Conservation (phyloP, 92 coral and sea anemone species). For the Virgularia gustaviana region DNA sequence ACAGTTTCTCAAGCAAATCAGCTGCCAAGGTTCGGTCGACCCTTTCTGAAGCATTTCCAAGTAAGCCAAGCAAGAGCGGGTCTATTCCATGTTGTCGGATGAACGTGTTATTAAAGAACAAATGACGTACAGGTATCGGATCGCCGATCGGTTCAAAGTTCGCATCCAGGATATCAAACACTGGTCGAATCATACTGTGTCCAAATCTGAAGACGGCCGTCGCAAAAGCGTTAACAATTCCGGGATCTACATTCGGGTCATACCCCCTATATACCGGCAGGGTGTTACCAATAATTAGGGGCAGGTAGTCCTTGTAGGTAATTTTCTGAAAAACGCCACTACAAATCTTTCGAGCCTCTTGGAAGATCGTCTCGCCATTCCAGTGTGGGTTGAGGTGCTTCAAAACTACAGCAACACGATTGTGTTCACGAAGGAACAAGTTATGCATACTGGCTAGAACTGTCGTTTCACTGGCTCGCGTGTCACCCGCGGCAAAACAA, state of each 20-base stretch:
- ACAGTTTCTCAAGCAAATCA: slow-evolving; percentile 6
- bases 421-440: slow-evolving; percentile 25
- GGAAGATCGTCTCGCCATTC: slow-evolving; percentile 26
- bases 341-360: slow-evolving; percentile 11
- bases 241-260: slow-evolving; percentile 19
- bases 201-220: slow-evolving; percentile 32
- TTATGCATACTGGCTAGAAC: slow-evolving; percentile 10
- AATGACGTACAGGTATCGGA: slow-evolving; percentile 9
- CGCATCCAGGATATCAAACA: slow-evolving; percentile 22
- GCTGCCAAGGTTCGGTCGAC: slow-evolving; percentile 37
- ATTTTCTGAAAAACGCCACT: slow-evolving; percentile 24
- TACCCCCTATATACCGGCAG: slow-evolving; percentile 7
- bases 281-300: slow-evolving; percentile 29
- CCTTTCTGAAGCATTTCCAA: slow-evolving; percentile 36
- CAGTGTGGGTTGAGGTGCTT: slow-evolving; percentile 4
- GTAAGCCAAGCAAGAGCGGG: slow-evolving; percentile 39
- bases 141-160: slow-evolving; percentile 12
- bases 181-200: slow-evolving; percentile 19
- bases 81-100: slow-evolving; percentile 46
- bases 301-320: slow-evolving; percentile 24
- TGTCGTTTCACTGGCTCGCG: slow-evolving; percentile 13
- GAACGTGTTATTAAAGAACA: slow-evolving; percentile 29
- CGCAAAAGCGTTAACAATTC: slow-evolving; percentile 13
- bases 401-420: slow-evolving; percentile 3
- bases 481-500: slow-evolving; percentile 19